These are phyloP conservation scores for Accipiter cooperii DNA, from an alignment of 2,113 vertebrate genomes.

Conservation along the genomic window DNA sequence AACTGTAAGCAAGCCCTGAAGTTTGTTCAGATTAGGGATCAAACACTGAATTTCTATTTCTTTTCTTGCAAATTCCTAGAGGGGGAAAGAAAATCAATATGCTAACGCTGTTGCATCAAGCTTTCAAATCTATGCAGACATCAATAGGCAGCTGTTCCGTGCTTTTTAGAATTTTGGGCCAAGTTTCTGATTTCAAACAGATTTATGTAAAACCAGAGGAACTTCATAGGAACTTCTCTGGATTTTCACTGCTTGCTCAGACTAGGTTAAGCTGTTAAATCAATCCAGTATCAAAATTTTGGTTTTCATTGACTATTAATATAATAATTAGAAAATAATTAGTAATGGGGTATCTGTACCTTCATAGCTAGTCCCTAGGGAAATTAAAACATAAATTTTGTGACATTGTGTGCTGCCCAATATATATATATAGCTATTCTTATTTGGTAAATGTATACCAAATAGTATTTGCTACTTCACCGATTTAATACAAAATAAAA, in stretches of 20 bases:
- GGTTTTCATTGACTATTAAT: not conserved
- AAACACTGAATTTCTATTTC: slow-evolving; percentile 40
- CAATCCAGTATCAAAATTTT: not conserved
- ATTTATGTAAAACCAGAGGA: not conserved
- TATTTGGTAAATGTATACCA: not conserved
- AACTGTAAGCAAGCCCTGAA: slow-evolving; percentile 26
- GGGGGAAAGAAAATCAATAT: not conserved
- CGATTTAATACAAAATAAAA: slow-evolving; percentile 2
- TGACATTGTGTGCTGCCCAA: not conserved
- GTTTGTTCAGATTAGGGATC: slow-evolving; percentile 48
- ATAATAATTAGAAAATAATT: not conserved
- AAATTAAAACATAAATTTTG: not conserved
- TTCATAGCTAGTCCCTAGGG: not conserved
- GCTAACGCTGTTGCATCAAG: not conserved
- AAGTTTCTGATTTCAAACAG: slow-evolving; percentile 24
- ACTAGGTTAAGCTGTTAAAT: not conserved
- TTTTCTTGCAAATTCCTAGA: not conserved
- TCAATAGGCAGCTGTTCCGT: not conserved
- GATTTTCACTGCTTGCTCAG: not conserved
- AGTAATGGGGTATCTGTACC: not conserved
- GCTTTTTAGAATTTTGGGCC: slow-evolving; percentile 12
- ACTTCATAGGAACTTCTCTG: not conserved
- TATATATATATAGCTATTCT: not conserved
- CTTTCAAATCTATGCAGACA: slow-evolving; percentile 30
- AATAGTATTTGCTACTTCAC: not conserved